These are phyloP conservation scores for Macrosoma leucophasiata DNA, from an alignment of 2,888 invertebrate genomes.

Conservation along the genomic window DNA sequence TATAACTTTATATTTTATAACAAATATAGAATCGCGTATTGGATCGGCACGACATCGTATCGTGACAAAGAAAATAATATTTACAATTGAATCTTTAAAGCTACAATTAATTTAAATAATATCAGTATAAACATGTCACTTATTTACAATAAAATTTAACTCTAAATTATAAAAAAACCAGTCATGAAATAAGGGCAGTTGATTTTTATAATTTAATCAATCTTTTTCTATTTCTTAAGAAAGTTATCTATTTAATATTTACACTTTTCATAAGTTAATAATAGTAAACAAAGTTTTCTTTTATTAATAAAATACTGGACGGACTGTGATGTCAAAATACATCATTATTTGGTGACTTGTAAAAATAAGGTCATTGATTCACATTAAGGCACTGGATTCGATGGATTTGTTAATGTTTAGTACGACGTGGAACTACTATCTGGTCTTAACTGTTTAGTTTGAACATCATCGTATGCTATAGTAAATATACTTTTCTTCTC, in stretches of 20 bases:
- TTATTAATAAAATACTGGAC: slow-evolving; percentile 26
- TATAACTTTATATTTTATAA: slow-evolving; percentile 71
- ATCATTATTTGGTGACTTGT: too few relatives aligned
- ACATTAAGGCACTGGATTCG: slow-evolving; percentile 47
- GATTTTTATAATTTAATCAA: slow-evolving; percentile 32
- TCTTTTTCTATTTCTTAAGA: slow-evolving; percentile 27
- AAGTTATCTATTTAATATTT: slow-evolving; percentile 30
- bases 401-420: slow-evolving; percentile 31
- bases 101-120: slow-evolving; percentile 54
- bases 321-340: slow-evolving; percentile 20
- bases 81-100: slow-evolving; percentile 57
- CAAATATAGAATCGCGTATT: slow-evolving; percentile 69
- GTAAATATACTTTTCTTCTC: slow-evolving; percentile 96
- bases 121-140: slow-evolving; percentile 31
- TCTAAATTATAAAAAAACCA: slow-evolving; percentile 44
- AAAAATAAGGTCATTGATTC: slow-evolving; percentile 27
- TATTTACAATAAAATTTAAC: slow-evolving; percentile 40
- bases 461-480: slow-evolving; percentile 93
- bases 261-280: slow-evolving; percentile 23
- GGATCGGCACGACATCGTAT: slow-evolving; percentile 48
- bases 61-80: slow-evolving; percentile 52
- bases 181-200: slow-evolving; percentile 65
- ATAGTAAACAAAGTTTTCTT: slow-evolving; percentile 13
- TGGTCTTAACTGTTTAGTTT: slow-evolving; percentile 86
- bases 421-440: slow-evolving; percentile 86